Conservation (phyloP, 2,888 invertebrate genomes). For the Euzophera pinguis region DNA sequence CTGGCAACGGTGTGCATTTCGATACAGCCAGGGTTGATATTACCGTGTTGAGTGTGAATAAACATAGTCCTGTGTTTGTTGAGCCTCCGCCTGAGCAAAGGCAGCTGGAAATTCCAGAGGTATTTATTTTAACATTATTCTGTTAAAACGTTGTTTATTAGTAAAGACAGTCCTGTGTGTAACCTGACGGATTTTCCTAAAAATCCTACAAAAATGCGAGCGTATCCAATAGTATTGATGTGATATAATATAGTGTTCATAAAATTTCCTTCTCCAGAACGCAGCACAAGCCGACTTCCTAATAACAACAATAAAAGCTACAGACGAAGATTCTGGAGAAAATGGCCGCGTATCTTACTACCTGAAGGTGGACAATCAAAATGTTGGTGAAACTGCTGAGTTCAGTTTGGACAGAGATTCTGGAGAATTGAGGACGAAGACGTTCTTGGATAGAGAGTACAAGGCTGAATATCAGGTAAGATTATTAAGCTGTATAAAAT, state of each 20-base stretch:
- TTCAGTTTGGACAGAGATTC: conserved; percentile 88
- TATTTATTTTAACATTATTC: conserved; percentile 42
- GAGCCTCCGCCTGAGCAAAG: conserved; percentile 87
- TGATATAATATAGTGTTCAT: too few relatives aligned
- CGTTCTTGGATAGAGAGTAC: conserved; percentile 87
- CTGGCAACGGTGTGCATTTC: conserved; percentile 82
- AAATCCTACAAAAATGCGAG: too few relatives aligned
- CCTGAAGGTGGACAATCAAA: conserved; percentile 86
- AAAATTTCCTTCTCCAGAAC: conserved; percentile 69
- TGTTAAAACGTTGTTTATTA: too few relatives aligned
- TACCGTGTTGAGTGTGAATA: conserved; percentile 88
- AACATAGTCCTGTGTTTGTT: conserved; percentile 89
- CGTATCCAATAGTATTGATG: too few relatives aligned
- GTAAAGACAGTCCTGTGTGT: too few relatives aligned
- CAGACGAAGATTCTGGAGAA: conserved; percentile 89
- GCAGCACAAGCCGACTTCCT: conserved; percentile 87
- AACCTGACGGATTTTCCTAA: too few relatives aligned
- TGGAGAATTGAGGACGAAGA: conserved; percentile 90
- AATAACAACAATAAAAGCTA: conserved; percentile 89
- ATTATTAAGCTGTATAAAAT: too few relatives aligned
- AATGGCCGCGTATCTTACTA: conserved; percentile 92
- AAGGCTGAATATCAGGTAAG: conserved; percentile 68
- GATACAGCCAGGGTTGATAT: conserved; percentile 88
- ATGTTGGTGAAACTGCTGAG: conserved; percentile 89
- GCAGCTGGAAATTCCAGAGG: conserved; percentile 90